Evolutionary conservation across 2,888 invertebrate species (phyloP).

Genomic region (Phytoseiulus persimilis): DNA sequence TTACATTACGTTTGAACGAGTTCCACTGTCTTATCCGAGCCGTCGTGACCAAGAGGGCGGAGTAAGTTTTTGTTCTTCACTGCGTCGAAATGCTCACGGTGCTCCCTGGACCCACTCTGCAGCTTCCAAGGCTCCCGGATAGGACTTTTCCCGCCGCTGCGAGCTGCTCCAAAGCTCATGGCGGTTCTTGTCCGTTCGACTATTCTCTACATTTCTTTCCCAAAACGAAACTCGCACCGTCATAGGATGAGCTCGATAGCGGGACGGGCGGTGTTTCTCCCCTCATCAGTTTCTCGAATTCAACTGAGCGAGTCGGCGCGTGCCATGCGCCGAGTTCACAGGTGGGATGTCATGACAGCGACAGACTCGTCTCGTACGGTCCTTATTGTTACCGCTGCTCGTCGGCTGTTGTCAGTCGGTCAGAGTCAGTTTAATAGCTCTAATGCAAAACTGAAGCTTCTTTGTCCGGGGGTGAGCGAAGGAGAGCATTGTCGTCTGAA

Average conservation of each 20-base stretch:
- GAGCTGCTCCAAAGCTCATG: too few species aligned
- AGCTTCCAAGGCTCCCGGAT: too few species aligned
- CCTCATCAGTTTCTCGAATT: background rate
- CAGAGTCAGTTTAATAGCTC: background rate
- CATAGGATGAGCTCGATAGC: background rate
- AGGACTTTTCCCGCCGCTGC: too few species aligned
- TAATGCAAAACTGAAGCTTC: background rate
- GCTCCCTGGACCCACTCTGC: too few species aligned
- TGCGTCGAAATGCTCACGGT: too few species aligned
- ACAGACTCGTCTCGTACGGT: background rate
- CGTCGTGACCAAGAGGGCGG: too few species aligned
- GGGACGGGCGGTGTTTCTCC: background rate
- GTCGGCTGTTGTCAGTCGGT: background rate
- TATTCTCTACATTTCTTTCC: too few species aligned
- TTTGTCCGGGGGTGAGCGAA: background rate
- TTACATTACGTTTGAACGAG: too few species aligned
- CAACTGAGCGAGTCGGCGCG: background rate
- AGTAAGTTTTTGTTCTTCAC: too few species aligned
- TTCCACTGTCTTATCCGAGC: too few species aligned
- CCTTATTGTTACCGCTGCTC: background rate
- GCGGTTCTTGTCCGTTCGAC: too few species aligned
- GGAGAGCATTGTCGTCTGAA: background rate
- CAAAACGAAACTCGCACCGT: background rate
- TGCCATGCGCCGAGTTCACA: background rate
- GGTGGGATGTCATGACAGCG: conserved; percentile 5